phyloP scores from a whole-genome alignment of 2,113 vertebrate species.

The Pycnonotus jocosus region DNA sequence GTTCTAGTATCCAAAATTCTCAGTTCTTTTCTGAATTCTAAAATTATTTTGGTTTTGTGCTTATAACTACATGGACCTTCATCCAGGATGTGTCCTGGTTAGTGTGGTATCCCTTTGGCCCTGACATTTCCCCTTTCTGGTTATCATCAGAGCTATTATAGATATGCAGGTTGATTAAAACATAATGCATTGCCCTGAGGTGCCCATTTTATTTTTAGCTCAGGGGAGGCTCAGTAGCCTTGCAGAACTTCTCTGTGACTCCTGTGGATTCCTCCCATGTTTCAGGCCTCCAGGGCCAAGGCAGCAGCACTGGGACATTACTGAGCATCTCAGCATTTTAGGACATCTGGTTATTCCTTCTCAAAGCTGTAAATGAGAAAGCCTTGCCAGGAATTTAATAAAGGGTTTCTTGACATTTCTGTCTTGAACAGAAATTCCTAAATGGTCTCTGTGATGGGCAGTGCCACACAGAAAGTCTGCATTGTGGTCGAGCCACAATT shows the following conservation, averaged over 20 bases:
- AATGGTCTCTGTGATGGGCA: background rate
- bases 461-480: background rate
- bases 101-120: background rate
- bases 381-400: background rate
- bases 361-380: background rate
- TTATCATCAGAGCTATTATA: background rate
- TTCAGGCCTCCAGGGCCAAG: background rate
- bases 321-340: background rate
- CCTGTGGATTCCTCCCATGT: background rate
- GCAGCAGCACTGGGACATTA: background rate
- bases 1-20: background rate
- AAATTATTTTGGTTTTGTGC: background rate
- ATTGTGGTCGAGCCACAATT: background rate
- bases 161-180: conserved; percentile 6
- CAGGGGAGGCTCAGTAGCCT: background rate
- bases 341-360: background rate
- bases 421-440: background rate
- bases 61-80: background rate
- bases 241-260: background rate
- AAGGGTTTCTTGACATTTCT: background rate
- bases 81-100: background rate
- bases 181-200: background rate
- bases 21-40: background rate
- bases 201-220: background rate
- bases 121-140: background rate